Base-by-base conservation (phyloP, 2,113 vertebrate species). In the Hypanus sabinus region DNA sequence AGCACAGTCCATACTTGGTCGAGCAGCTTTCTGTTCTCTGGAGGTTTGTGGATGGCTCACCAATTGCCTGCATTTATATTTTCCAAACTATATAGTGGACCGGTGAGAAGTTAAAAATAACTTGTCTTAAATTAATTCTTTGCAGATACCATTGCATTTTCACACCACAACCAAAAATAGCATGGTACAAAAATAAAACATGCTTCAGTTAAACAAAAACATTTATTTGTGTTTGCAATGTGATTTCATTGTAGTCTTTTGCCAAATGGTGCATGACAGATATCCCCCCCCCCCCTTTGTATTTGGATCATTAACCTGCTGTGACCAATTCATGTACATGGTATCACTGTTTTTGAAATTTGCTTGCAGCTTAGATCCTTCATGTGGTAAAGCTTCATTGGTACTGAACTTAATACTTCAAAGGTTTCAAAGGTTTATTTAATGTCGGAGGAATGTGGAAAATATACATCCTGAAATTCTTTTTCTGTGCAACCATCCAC, bases 61-160 rank as follows among this genome's bases (percentile, higher is more conserved):
- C 68, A 16, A 70, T 16, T 81, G 36, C 10, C 55, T 27, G 5
- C 10, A 30, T 38, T 81, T 22, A 3, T 22, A 46, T 83, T 83
- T 83, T 46, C 9, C 18, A 55, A 8, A 22, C 6, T 22, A 55
- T 16, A 24, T 22, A 46, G 80, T 55, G 55, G 38, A 10, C 46
- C 24, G 55, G 55, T 24, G 55, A n/a, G 27, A 27, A 87, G 57
- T 27, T 30, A 87, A 46, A 87, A 60, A 87, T 60, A 62, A n/a
- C 57, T 27, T 88, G 83, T n/a, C 83, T 88, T 88, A 60, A 62
- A 62, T n/a, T 88, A 88, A 88, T 88, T n/a, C 27, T 88, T 62
- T 30, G 14, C 57, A 60, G 83, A 87, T 60, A 87, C 46, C 24
- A 57, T 46, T 57, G 3, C 24, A 62, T 27, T 88, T 88, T 12